A percentile compares a stretch with the other conserved stretches of the same genome.
These are phyloP conservation scores for Latrodectus geometricus DNA, from an alignment of 1,140 invertebrate genomes.

Conservation along the genomic window DNA sequence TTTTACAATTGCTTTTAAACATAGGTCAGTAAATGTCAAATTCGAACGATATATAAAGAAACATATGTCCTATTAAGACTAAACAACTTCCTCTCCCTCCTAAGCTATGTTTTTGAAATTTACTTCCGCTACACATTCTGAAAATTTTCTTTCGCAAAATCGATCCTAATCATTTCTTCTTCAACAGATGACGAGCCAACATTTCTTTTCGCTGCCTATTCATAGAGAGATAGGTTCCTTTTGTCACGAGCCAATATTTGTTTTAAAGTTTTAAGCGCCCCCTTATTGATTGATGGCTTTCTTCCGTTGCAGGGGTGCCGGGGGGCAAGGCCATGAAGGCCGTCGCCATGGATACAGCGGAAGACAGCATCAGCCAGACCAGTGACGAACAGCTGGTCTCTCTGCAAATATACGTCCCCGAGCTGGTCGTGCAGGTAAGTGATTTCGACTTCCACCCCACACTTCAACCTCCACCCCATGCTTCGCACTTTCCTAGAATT, in stretches of 20 bases:
- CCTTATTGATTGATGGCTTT: slow-evolving; percentile 15
- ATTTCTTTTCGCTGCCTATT: background rate
- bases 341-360: slow-evolving; percentile 56
- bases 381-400: slow-evolving; percentile 61
- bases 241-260: slow-evolving; percentile 7
- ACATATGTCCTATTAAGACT: too few relatives aligned
- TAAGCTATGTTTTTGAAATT: background rate
- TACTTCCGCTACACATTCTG: background rate
- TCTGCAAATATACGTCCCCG: slow-evolving; percentile 74
- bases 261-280: slow-evolving; percentile 3
- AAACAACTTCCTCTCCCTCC: too few relatives aligned
- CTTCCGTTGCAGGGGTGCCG: slow-evolving; percentile 30
- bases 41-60: too few relatives aligned
- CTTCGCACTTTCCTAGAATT: too few relatives aligned
- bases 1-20: too few relatives aligned
- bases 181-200: background rate
- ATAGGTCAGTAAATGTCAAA: too few relatives aligned
- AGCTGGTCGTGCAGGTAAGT: slow-evolving; percentile 79
- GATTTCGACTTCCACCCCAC: background rate
- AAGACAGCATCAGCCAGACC: slow-evolving; percentile 61
- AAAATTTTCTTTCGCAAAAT: background rate
- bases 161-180: background rate
- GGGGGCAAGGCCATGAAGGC: slow-evolving; percentile 53
- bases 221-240: background rate
- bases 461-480: too few relatives aligned